Percentiles rank a stretch among this genome's conserved stretches.
Conservation (phyloP, 2,113 vertebrate genomes). For the rat (Rattus norvegicus) region DNA sequence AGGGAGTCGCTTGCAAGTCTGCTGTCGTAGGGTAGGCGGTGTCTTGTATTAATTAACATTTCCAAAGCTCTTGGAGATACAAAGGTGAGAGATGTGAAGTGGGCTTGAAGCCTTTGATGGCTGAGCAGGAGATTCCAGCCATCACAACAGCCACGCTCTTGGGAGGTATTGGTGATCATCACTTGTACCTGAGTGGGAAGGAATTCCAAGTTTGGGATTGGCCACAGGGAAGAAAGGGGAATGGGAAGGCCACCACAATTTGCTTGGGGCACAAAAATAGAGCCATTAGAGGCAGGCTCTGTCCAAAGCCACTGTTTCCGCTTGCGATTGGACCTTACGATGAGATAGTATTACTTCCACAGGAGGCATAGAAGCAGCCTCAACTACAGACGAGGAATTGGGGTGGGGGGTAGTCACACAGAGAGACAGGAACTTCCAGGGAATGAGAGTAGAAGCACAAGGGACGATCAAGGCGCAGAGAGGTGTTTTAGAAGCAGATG, state of each 20-base stretch:
- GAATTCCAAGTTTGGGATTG: constrained; percentile 26
- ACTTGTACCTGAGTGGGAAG: not conserved
- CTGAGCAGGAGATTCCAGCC: not conserved
- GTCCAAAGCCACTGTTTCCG: not conserved
- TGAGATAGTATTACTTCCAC: not conserved
- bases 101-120: not conserved
- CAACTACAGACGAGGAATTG: not conserved
- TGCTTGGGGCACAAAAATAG: not conserved
- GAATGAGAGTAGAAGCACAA: not conserved
- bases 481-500: constrained; percentile 6
- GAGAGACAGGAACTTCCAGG: not conserved
- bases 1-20: constrained; percentile 19
- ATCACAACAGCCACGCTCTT: not conserved
- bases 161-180: not conserved
- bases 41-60: constrained; percentile 60
- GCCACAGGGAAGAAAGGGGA: not conserved
- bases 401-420: not conserved
- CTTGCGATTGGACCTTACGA: not conserved
- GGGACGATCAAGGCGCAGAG: not conserved
- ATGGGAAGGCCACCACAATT: not conserved
- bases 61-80: constrained; percentile 55
- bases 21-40: constrained; percentile 19
- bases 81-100: constrained; percentile 35
- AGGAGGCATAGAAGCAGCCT: not conserved
- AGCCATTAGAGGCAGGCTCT: not conserved